Base-by-base conservation (phyloP, 2,888 invertebrate genomes). In the Zonitis immaculata region DNA sequence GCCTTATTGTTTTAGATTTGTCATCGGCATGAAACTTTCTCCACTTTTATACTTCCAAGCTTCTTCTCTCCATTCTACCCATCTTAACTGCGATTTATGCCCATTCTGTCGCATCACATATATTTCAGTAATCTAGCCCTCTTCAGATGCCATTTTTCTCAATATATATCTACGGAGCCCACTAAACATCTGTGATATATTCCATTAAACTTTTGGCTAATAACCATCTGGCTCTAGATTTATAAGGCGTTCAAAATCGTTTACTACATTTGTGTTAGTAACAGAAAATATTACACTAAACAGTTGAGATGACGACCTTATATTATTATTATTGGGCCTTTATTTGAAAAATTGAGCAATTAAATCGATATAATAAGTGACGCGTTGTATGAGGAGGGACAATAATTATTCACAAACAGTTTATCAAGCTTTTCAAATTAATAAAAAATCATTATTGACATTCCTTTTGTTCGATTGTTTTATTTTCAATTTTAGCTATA, bases 111-210 rank as follows among this genome's bases (percentile, higher is more conserved):
- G 66, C 71, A 71, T 72, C 74, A 73, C 73, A 74, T 75, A 73
- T 72, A 74, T 74, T 72, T 70, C 64, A 65, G 72, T 74, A 75
- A 75, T 74, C 74, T 74, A 66, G 70, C 67, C 68, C 71, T 69
- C 73, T 72, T 70, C 71, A 70, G 70, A 67, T 70, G 69, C 73
- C 71, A 74, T 75, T 76, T 74, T 74, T 75, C 74, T 74, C 73
- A 73, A 75, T 75, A 74, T n/a, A n/a, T 71, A 71, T 70, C 68
- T 70, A 66, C 63, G 18, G 63, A 63, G 64, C 65, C 69, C 65
- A 67, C 72, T 70, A 71, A 73, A 72, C 73, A 74, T 73, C 71
- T 69, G 70, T 70, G 70, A 72, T 73, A 72, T 73, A 74, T 74
- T 73, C 72, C 72, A 73, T 72, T 65, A 66, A 70, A 71, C 66